Evolutionary conservation across 2,113 vertebrate species (phyloP).

Genomic region (Excalfactoria chinensis): DNA sequence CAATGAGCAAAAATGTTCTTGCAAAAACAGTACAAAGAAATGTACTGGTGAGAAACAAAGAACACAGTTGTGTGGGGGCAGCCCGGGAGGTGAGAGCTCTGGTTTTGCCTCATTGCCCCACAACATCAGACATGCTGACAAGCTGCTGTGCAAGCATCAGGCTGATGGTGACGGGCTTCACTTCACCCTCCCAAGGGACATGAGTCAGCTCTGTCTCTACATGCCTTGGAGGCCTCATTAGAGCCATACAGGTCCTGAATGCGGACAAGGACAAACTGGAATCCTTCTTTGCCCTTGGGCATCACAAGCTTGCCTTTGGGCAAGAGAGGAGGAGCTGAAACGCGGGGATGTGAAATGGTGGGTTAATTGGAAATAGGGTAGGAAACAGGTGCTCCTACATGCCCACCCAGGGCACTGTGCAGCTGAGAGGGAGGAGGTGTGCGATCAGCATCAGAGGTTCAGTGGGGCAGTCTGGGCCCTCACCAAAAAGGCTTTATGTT

Average conservation of each 20-base stretch:
- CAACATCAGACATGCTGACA: not conserved
- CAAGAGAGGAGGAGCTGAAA: not conserved
- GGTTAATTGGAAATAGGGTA: not conserved
- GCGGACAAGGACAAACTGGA: not conserved
- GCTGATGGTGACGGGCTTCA: not conserved
- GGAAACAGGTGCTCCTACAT: not conserved
- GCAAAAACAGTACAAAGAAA: not conserved
- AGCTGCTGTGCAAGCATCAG: not conserved
- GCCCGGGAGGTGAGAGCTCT: not conserved
- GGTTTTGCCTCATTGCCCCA: not conserved
- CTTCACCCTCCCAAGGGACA: not conserved
- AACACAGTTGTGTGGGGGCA: fast-evolving
- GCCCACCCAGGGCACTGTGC: not conserved
- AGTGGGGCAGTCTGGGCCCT: not conserved
- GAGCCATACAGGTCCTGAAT: not conserved
- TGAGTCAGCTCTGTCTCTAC: not conserved
- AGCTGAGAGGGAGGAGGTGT: not conserved
- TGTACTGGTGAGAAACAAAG: not conserved
- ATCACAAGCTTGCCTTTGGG: not conserved
- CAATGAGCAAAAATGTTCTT: not conserved
- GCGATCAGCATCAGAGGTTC: not conserved
- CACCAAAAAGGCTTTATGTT: not conserved
- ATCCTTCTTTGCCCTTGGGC: not conserved
- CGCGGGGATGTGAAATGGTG: not conserved
- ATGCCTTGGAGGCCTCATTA: not conserved